phyloP scores from a whole-genome alignment of 2,113 vertebrate genomes.

The Grus americana region DNA sequence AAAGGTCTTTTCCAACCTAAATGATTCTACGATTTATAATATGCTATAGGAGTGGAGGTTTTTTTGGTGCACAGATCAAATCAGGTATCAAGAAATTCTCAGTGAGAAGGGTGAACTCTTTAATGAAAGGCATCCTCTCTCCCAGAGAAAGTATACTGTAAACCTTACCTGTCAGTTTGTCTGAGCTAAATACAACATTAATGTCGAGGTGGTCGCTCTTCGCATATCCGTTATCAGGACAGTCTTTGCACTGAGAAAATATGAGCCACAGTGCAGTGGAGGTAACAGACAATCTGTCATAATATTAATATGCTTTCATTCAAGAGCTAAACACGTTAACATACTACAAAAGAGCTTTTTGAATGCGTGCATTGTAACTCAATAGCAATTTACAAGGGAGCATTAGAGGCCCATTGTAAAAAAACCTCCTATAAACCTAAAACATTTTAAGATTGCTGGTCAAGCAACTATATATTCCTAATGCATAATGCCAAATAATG shows the following conservation, averaged over 20 bases:
- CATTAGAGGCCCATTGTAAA: background rate
- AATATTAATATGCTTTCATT: background rate
- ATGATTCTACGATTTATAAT: background rate
- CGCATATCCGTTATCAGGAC: background rate
- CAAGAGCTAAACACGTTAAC: conserved; percentile 9
- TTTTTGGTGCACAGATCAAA: background rate
- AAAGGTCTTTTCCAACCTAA: background rate
- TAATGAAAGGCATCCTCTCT: conserved; percentile 22
- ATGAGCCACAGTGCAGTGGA: background rate
- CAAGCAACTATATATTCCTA: conserved; percentile 32
- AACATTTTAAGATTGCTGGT: background rate
- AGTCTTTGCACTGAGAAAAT: conserved; percentile 1
- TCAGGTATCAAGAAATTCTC: background rate
- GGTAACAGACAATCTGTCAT: background rate
- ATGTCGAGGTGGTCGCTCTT: background rate
- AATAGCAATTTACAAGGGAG: background rate
- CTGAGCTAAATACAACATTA: conserved; percentile 23
- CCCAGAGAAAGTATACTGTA: background rate
- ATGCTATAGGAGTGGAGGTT: background rate
- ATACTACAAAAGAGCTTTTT: conserved; percentile 24
- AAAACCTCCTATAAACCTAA: conserved; percentile 11
- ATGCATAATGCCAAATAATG: conserved; percentile 36
- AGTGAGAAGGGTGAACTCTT: conserved; percentile 47
- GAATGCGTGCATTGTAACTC: background rate
- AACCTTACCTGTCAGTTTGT: conserved; percentile 18